phyloP scores from a whole-genome alignment of 2,113 vertebrate species.

The Helogale parvula region DNA sequence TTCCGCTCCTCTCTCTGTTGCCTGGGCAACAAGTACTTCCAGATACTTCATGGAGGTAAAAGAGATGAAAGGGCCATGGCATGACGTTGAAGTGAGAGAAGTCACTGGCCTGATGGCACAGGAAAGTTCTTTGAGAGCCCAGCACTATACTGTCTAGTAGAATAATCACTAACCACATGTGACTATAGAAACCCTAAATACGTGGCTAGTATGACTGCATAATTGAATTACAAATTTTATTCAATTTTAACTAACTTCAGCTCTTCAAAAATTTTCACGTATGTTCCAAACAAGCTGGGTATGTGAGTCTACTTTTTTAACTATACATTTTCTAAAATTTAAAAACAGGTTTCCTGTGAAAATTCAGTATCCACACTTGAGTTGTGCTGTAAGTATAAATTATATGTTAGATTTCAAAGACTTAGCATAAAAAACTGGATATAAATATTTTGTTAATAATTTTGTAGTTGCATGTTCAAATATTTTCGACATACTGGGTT shows the following conservation, averaged over 20 bases:
- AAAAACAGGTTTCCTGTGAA: conserved; percentile 42
- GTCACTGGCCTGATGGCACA: rapidly evolving
- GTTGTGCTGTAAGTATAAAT: background rate
- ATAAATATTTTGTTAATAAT: conserved; percentile 52
- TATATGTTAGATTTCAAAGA: background rate
- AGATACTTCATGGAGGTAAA: rapidly evolving
- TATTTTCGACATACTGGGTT: background rate
- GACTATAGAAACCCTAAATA: background rate
- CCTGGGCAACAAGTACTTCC: background rate
- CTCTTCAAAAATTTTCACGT: background rate
- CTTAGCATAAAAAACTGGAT: conserved; percentile 2
- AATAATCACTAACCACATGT: background rate
- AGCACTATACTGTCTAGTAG: background rate
- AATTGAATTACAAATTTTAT: background rate
- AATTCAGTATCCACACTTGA: background rate
- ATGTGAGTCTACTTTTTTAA: background rate
- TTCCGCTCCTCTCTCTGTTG: background rate
- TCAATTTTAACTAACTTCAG: background rate
- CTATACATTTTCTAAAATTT: conserved; percentile 24
- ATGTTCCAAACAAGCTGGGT: background rate
- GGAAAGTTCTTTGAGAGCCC: too few relatives aligned
- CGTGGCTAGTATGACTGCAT: background rate
- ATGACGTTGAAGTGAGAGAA: too few relatives aligned
- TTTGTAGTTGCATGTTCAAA: background rate
- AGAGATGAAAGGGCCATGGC: background rate